Base-by-base conservation (phyloP, 2,797 vertebrate species). In the Semotilus atromaculatus region DNA sequence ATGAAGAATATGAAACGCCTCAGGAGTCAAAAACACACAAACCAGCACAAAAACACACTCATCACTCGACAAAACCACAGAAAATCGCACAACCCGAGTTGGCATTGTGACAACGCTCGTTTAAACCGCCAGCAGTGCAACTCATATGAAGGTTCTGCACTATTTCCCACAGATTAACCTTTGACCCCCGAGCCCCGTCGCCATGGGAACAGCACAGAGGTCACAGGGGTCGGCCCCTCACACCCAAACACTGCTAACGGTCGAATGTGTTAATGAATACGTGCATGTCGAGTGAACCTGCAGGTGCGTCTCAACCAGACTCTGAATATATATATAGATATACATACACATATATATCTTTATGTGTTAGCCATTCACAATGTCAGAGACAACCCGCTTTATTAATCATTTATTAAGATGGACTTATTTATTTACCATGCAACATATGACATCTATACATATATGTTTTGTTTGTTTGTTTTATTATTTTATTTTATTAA, bases 121-220 rank as follows among this genome's bases (percentile, higher is more conserved):
- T 73, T 58, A 38, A 34, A 23, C 51, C 31, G 7, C 13, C 31
- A 55, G 51, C 34, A 38, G 74, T 10, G 53, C 14, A 8, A 19
- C 36, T 60, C 29, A 34, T 6, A 40, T n/a, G 70, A 73, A 4
- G 38, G 80, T 82, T 73, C 80, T 82, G 80, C 80, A 45, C 70
- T 73, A 23, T 64, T 82, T 82, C 19, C 38, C 70, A 31, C 38
- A 73, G 80, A 82, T 82, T 82, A 73, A 9, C 80, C 80, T 82
- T 48, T 73, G 68, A 82, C 80, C 80, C 21, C 21, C 3, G 10
- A 45, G 38, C n/a, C 70, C 55, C 38, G 19, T 72, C 38, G 0
- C 38, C 80, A 82, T 82, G 68, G 51, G 21, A 73, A 82, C 5
- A 0, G 36, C 51, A 43, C 80, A 53, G n/a, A 67, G 66, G 80